Evolutionary conservation across 2,113 vertebrate species (phyloP), one percentile per base, ranked within the genome.

Genomic region (Spheniscus mendiculus): DNA sequence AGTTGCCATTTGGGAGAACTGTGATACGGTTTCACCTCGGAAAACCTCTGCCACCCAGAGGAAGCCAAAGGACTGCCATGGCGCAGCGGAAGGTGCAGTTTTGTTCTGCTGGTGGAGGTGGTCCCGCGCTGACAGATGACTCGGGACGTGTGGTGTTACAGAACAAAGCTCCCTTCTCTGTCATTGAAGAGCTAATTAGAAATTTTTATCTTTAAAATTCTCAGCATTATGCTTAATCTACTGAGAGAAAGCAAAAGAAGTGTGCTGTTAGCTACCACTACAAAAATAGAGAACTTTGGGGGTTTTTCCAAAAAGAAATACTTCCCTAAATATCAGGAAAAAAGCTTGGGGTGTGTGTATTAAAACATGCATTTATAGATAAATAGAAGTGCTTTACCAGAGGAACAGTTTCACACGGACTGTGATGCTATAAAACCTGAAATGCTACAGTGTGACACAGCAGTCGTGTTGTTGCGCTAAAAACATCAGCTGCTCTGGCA

Each of bases 131-230:
- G 34, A 32, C 29, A 6, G n/a, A 4, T 11, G 18, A 36, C 56
- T n/a, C 2, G 0, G 10, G 27, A 22, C 19, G 66, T 15, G 58
- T 2, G 34, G 25, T 25, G 42, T 22, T 16, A 20, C 11, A 36
- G 70, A 32, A 27, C 25, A 47, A 56, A 73, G n/a, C 58, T 40
- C 72, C 47, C 34, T 72, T 38, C 36, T 36, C 7, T 22, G 38
- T 15, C 74, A 27, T 0, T 23, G 13, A 72, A 44, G 36, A 53
- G 26, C 58, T 40, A 9, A 44, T 36, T 29, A 40, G 63, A 56
- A 56, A 21, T 8, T 30, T 47, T 55, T 25, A 17, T 20, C 36
- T 34, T 49, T 42, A 40, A 42, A 62, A 29, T 78, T 45, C 29
- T 40, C 66, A 78, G 55, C 10, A 3, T 79, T 11, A 12, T 36